These are phyloP conservation scores for Alsophila aescularia DNA, from an alignment of 2,888 invertebrate species.

Conservation along the genomic window DNA sequence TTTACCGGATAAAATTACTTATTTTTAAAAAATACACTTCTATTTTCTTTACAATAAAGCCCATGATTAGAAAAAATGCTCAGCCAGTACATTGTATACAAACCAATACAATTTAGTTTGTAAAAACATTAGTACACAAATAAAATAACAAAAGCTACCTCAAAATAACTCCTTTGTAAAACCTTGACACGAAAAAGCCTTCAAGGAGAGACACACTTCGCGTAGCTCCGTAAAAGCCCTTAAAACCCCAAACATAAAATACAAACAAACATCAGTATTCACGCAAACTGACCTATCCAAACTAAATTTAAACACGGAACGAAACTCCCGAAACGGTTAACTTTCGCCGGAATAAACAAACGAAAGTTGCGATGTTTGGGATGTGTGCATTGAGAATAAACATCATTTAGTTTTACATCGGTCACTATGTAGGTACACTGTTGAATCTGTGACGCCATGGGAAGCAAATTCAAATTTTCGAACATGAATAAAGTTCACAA, in stretches of 20 bases:
- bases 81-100: too few relatives aligned
- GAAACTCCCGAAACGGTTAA: slow-evolving; percentile 20
- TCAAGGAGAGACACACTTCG: slow-evolving; percentile 11
- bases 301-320: slow-evolving; percentile 26
- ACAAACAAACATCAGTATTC: slow-evolving; percentile 26
- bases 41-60: too few relatives aligned
- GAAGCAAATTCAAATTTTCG: too few relatives aligned
- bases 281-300: slow-evolving; percentile 32
- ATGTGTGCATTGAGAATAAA: slow-evolving; percentile 24
- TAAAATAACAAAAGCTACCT: slow-evolving; percentile 2
- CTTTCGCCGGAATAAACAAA: slow-evolving; percentile 27
- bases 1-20: too few relatives aligned
- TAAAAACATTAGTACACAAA: too few relatives aligned
- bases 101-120: too few relatives aligned
- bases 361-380: slow-evolving; percentile 27
- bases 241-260: slow-evolving; percentile 11
- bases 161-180: slow-evolving; percentile 7
- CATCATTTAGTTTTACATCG: slow-evolving; percentile 44
- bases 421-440: slow-evolving; percentile 11
- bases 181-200: slow-evolving; percentile 23
- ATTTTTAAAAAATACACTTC: too few relatives aligned
- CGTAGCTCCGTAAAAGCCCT: slow-evolving; percentile 5
- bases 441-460: slow-evolving; percentile 4
- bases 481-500: too few relatives aligned
- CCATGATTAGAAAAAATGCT: too few relatives aligned